These are phyloP conservation scores for Gymnoscopelus braueri DNA, from an alignment of 2,797 vertebrate species.

Conservation along the genomic window DNA sequence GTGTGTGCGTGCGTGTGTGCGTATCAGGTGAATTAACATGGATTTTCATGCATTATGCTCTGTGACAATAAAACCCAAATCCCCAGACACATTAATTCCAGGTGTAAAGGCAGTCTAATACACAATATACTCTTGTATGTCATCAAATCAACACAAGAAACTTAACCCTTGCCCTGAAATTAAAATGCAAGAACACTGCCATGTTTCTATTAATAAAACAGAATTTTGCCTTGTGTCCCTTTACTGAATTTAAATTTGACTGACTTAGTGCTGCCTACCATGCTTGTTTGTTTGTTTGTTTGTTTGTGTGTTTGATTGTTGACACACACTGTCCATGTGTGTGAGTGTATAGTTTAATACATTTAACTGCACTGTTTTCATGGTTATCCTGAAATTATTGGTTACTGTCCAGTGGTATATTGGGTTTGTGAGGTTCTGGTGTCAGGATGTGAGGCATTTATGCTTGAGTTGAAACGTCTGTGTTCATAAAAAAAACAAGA, in stretches of 20 bases:
- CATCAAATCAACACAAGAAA: constrained; percentile 24
- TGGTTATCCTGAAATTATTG: constrained; percentile 11
- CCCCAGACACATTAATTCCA: not conserved
- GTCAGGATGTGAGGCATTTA: constrained; percentile 39
- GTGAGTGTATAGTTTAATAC: no score
- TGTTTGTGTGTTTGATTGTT: not conserved
- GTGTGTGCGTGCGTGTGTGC: not conserved
- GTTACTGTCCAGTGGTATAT: constrained; percentile 15
- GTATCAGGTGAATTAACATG: not conserved
- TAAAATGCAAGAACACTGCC: constrained; percentile 17
- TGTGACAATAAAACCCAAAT: not conserved
- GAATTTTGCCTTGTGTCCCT: not conserved
- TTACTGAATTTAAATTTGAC: no score
- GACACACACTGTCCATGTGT: no score
- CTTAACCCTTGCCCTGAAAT: constrained; percentile 12
- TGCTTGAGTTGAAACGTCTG: constrained; percentile 41
- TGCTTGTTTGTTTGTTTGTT: no score
- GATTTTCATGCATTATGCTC: not conserved
- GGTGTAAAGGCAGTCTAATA: constrained; percentile 9
- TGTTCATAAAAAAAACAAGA: constrained; percentile 68
- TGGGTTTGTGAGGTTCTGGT: constrained; percentile 25
- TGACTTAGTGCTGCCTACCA: not conserved
- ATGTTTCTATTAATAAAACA: constrained; percentile 1
- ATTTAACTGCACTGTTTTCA: not conserved
- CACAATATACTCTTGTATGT: constrained; percentile 6